Evolutionary conservation across 2,888 invertebrate species (phyloP), one percentile per base, ranked within the genome.

Genomic region (Microctonus hyperodae): DNA sequence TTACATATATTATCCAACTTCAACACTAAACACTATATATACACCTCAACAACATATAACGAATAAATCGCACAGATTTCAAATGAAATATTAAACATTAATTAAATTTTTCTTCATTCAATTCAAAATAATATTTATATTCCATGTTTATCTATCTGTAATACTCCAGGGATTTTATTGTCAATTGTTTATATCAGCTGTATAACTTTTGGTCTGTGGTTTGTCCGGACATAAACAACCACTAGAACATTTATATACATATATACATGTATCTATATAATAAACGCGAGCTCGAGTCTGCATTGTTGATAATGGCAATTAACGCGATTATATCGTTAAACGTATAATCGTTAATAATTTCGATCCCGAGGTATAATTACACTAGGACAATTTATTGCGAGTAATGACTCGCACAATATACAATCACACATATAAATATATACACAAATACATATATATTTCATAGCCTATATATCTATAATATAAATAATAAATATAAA

Each of bases 251-350:
- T 7, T 9, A 35, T 35, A 33, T 13, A 13, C 40, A 44, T 13
- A 44, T 13, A 44, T 16, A 13, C 40, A 44, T 35, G 1, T 16
- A 44, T 7, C 16, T 44, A 20, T 44, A 44, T n/a, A n/a, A n/a
- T 1, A 44, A 16, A 44, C 16, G 44, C 20, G 51, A 9, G 33
- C 13, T n/a, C n/a, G 48, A 57, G 35, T 64, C 33, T 44, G 57
- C 25, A 64, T 56, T 51, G 63, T 56, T 60, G 71, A 73, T 74
- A 71, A 73, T 70, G 64, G 67, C 71, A 73, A 71, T 79, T 78
- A 78, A 77, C 70, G 74, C 75, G 72, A 79, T 80, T 78, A 77
- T 76, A 78, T 79, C 76, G 76, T 74, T 75, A 72, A 72, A 78
- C 76, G 73, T 73, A 78, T 75, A 73, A 78, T 75, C 78, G 71